phyloP scores from a whole-genome alignment of 1,140 invertebrate species.

The Drosophila virilis region DNA sequence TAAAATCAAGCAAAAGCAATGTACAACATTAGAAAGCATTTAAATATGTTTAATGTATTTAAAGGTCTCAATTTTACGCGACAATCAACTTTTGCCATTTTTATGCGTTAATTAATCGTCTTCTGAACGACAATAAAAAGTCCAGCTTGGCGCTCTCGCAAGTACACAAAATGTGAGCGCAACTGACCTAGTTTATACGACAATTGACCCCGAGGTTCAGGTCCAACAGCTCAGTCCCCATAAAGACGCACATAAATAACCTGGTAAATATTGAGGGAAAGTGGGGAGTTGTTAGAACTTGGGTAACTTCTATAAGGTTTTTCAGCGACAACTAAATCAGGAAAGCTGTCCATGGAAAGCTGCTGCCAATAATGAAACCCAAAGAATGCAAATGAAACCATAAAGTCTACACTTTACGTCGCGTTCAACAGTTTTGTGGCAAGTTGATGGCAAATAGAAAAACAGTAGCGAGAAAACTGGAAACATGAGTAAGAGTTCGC shows the following conservation, averaged over 20 bases:
- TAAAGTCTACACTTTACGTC: conserved; percentile 67
- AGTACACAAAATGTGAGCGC: conserved; percentile 37
- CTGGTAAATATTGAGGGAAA: conserved; percentile 1
- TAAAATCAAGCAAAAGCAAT: conserved; percentile 6
- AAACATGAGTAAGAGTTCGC: not conserved
- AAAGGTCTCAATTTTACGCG: conserved; percentile 11
- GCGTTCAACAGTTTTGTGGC: conserved; percentile 56
- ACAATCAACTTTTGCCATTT: conserved; percentile 16
- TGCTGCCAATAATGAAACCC: conserved; percentile 50
- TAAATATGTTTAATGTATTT: conserved; percentile 40
- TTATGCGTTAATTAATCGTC: conserved; percentile 28
- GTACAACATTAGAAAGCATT: conserved; percentile 8
- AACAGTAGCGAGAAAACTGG: conserved; percentile 21
- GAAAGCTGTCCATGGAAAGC: not conserved
- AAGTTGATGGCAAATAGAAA: conserved; percentile 53
- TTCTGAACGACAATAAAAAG: not conserved
- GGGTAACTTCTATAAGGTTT: conserved; percentile 10
- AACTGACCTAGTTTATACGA: conserved; percentile 29
- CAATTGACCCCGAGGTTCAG: conserved; percentile 54
- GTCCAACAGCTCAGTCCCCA: conserved; percentile 10
- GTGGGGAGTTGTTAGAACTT: not conserved
- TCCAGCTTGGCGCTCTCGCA: not conserved
- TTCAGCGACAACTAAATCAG: conserved; percentile 31
- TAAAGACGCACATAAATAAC: conserved; percentile 48
- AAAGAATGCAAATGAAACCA: conserved; percentile 76